Conservation (phyloP, 2,888 invertebrate species). For the Dolichopus griseipennis region DNA sequence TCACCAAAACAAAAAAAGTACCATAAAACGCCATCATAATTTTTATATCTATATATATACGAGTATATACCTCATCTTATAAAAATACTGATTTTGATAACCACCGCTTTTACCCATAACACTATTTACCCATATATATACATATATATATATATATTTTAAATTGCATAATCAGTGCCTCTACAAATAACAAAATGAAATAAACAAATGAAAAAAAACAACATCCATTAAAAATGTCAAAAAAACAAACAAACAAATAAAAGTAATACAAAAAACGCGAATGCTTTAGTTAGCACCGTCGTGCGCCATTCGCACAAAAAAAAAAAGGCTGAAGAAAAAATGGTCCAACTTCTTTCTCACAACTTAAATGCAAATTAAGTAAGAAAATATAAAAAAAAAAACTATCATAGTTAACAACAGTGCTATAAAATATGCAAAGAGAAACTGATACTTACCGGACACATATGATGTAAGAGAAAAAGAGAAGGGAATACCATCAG, state of each 20-base stretch:
- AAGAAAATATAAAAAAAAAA: neutral
- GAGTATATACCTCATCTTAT: no score
- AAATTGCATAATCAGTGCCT: conserved; percentile 6
- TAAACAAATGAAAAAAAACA: neutral
- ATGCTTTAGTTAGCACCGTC: neutral
- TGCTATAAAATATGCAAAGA: neutral
- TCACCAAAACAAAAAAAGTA: neutral
- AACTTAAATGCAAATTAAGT: neutral
- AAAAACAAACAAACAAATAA: neutral
- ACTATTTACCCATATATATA: neutral
- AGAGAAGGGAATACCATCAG: neutral
- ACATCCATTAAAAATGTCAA: neutral
- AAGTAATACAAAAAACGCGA: neutral
- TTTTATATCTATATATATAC: neutral
- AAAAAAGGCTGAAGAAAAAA: neutral
- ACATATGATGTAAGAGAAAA: neutral
- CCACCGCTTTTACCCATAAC: no score
- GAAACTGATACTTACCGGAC: neutral
- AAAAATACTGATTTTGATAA: no score
- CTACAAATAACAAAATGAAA: neutral
- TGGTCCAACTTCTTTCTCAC: no score
- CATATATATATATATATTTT: neutral
- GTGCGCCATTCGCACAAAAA: neutral
- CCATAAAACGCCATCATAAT: neutral
- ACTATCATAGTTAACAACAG: neutral